These are phyloP conservation scores for Lateolabrax maculatus DNA, from an alignment of 2,797 vertebrate genomes.

Conservation along the genomic window DNA sequence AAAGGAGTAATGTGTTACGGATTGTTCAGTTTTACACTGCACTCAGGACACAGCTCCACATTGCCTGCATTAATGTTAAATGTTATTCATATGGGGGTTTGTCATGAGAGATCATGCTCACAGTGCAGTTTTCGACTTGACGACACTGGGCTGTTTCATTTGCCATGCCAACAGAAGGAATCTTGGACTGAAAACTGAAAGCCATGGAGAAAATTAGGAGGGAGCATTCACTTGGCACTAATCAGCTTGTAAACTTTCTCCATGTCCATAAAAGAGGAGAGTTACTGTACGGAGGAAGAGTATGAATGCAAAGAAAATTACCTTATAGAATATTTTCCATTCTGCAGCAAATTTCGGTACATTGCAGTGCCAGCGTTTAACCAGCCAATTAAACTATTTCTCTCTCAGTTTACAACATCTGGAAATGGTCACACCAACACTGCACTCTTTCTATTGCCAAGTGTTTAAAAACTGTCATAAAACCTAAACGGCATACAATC, in stretches of 20 bases:
- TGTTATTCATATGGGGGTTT: constrained; percentile 39
- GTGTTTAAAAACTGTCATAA: constrained; percentile 39
- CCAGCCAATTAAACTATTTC: constrained; percentile 67
- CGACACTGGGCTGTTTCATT: constrained; percentile 49
- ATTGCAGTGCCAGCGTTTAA: constrained; percentile 48
- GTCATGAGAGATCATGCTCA: constrained; percentile 57
- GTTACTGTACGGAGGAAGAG: constrained; percentile 37
- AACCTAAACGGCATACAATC: constrained; percentile 14
- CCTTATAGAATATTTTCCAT: constrained; percentile 36
- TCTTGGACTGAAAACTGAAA: constrained; percentile 55
- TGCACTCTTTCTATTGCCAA: constrained; percentile 40
- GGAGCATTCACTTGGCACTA: constrained; percentile 59
- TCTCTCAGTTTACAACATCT: constrained; percentile 73
- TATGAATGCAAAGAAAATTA: constrained; percentile 37
- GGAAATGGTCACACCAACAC: constrained; percentile 71
- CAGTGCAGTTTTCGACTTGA: constrained; percentile 23
- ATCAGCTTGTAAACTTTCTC: constrained; percentile 53
- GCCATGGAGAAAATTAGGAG: constrained; percentile 44
- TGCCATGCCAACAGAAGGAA: constrained; percentile 47
- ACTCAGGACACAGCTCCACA: constrained; percentile 25
- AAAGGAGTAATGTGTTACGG: constrained; percentile 26
- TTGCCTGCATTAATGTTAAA: constrained; percentile 30
- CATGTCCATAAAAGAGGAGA: constrained; percentile 57
- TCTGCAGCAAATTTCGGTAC: constrained; percentile 27
- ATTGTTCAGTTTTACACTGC: constrained; percentile 16